Percentiles rank a stretch among this genome's conserved stretches.
phyloP scores from a whole-genome alignment of 2,797 vertebrate species.

The Odontamblyopus lacepedii region DNA sequence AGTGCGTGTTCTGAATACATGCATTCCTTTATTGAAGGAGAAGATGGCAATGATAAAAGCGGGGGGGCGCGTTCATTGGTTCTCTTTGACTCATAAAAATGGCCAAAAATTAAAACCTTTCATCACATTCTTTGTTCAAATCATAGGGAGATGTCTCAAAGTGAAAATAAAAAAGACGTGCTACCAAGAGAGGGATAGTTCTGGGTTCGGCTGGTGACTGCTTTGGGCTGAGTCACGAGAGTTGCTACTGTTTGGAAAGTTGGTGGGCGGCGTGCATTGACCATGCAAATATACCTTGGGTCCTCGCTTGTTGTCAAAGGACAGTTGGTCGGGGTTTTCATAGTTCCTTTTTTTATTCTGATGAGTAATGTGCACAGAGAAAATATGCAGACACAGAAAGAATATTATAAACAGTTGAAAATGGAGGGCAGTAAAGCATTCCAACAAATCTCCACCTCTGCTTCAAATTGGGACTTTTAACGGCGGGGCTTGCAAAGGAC shows the following conservation, averaged over 20 bases:
- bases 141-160: conserved; percentile 80
- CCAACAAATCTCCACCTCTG: conserved; percentile 97
- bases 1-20: conserved; percentile 81
- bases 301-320: conserved; percentile 99
- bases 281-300: conserved; percentile 99
- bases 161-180: conserved; percentile 84
- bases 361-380: conserved; percentile 99
- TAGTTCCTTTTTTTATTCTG: conserved; percentile 99
- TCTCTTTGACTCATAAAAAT: conserved; percentile 50
- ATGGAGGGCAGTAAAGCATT: conserved; percentile 99
- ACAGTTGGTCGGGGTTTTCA: conserved; percentile 99
- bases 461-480: conserved; percentile 91
- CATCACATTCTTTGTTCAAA: conserved; percentile 82
- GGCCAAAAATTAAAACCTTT: conserved; percentile 75
- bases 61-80: conserved; percentile 56
- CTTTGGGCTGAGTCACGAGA: conserved; percentile 83
- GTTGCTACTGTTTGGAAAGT: conserved; percentile 92
- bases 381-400: conserved; percentile 99
- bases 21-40: conserved; percentile 89
- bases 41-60: conserved; percentile 82
- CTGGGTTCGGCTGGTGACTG: conserved; percentile 85
- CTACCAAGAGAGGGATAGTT: conserved; percentile 86
- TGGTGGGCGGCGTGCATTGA: conserved; percentile 99
- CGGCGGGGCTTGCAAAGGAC: conserved; percentile 93
- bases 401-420: conserved; percentile 99